Evolutionary conservation across 2,797 vertebrate genomes (phyloP).

Genomic region (Platyrinchus mystaceus): DNA sequence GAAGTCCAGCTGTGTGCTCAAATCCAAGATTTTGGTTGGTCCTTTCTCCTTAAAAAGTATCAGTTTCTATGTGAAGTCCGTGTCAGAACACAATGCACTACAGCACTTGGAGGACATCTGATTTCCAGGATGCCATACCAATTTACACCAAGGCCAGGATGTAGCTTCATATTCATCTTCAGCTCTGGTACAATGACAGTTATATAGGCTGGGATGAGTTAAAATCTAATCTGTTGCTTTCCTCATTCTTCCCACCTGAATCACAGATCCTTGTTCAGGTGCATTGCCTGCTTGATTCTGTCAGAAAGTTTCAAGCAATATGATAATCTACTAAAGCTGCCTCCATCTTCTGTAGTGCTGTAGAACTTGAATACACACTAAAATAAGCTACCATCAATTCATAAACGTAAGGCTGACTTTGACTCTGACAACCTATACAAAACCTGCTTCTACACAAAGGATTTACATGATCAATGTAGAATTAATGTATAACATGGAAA

Average conservation of each 20-base stretch:
- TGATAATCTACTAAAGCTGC: not conserved
- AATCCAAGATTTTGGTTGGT: not conserved
- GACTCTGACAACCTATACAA: not conserved
- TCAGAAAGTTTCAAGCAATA: not conserved
- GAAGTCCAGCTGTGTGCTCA: not conserved
- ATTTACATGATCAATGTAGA: not conserved
- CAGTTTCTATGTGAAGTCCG: not conserved
- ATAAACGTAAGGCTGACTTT: not conserved
- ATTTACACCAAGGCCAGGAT: not conserved
- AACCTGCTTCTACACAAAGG: not conserved
- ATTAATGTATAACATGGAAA: not conserved
- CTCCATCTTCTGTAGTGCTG: not conserved
- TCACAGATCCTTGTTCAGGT: not conserved
- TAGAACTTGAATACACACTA: not conserved
- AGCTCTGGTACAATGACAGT: not conserved
- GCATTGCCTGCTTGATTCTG: not conserved
- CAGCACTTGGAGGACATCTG: not conserved
- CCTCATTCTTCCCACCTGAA: not conserved
- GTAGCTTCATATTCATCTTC: not conserved
- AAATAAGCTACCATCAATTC: not conserved
- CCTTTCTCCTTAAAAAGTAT: not conserved
- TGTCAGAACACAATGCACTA: accelerated
- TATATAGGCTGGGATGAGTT: not conserved
- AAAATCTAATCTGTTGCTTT: not conserved
- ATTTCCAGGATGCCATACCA: not conserved